Evolutionary conservation across 2,113 vertebrate genomes (phyloP), one percentile per base, ranked within the genome.

Genomic region (Siphamia tubifer): DNA sequence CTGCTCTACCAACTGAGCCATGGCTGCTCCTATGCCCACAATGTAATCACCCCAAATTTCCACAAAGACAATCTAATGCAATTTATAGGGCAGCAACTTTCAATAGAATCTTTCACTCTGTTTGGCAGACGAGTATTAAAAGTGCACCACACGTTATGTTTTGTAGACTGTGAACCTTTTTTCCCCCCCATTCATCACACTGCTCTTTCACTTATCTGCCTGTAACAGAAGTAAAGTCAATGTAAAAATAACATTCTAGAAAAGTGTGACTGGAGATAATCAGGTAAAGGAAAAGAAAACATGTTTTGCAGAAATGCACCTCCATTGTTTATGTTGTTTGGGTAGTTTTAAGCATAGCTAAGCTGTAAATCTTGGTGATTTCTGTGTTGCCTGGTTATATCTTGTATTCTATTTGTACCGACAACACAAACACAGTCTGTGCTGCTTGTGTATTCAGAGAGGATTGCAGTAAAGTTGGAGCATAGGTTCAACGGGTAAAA

Each of bases 361-460:
- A n/a, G n/a, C 60, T 63, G 30, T 60, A 43, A 38, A 71, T 69
- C 20, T 19, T 35, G 2, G 39, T 78, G 36, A 71, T 45, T 35
- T 69, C 31, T 12, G 9, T 28, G 16, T 60, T 34, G 24, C 12
- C 47, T 47, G 40, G 16, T 48, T 54, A 6, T 53, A 48, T 39
- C 55, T 55, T 8, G 16, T 35, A 34, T 67, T 65, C 35, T 16
- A 49, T 63, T 75, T 60, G 24, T 70, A 44, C 54, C 13, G 23
- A 61, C 55, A 24, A 63, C 68, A 67, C 32, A 61, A 53, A 54
- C 19, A 36, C 38, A 8, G 31, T 20, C 36, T 40, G 8, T 10
- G 32, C 48, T 34, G 51, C 54, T 61, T 85, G 43, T 78, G 35
- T 34, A 73, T 82, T 74, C 66, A n/a, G 36, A 35, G 32, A 53